Conservation (phyloP, 1,140 invertebrate genomes). For the Drosophila parabipectinata region DNA sequence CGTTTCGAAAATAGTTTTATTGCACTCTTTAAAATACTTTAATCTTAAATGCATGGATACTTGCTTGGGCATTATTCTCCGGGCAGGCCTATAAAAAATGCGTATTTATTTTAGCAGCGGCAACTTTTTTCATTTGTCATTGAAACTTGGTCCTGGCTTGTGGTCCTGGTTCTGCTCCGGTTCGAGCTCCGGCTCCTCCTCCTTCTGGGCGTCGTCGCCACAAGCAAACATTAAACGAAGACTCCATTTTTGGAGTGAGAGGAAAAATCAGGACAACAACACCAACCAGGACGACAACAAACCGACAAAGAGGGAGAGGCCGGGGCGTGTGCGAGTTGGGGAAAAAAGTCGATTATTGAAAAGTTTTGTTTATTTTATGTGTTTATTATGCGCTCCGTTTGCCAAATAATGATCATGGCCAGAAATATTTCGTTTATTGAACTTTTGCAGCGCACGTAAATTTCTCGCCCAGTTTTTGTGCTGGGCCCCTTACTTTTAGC, state of each 20-base stretch:
- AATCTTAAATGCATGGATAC: slow-evolving; percentile 27
- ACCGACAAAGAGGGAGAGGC: slow-evolving; percentile 6
- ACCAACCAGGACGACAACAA: slow-evolving; percentile 16
- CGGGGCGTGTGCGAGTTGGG: neutral
- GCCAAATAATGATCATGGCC: slow-evolving; percentile 83
- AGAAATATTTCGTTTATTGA: slow-evolving; percentile 84
- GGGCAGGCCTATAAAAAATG: slow-evolving; percentile 68
- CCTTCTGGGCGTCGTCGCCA: slow-evolving; percentile 31
- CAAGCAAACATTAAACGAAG: slow-evolving; percentile 77
- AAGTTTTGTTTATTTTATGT: slow-evolving; percentile 83
- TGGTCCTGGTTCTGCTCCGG: slow-evolving; percentile 13
- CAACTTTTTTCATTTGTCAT: slow-evolving; percentile 82
- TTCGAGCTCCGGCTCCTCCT: slow-evolving; percentile 5
- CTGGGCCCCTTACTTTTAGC: neutral
- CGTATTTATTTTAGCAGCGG: slow-evolving; percentile 70
- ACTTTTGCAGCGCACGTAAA: slow-evolving; percentile 81
- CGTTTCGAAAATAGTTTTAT: slow-evolving; percentile 68
- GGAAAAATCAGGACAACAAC: neutral
- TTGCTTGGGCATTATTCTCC: slow-evolving; percentile 28
- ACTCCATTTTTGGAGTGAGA: slow-evolving; percentile 34
- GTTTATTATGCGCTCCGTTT: slow-evolving; percentile 82
- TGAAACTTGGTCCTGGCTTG: slow-evolving; percentile 73
- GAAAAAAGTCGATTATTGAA: slow-evolving; percentile 82
- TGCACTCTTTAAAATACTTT: slow-evolving; percentile 48
- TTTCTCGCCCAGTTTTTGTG: slow-evolving; percentile 52